Evolutionary conservation across 2,797 vertebrate species (phyloP).

Genomic region (Clarias platycephalus): DNA sequence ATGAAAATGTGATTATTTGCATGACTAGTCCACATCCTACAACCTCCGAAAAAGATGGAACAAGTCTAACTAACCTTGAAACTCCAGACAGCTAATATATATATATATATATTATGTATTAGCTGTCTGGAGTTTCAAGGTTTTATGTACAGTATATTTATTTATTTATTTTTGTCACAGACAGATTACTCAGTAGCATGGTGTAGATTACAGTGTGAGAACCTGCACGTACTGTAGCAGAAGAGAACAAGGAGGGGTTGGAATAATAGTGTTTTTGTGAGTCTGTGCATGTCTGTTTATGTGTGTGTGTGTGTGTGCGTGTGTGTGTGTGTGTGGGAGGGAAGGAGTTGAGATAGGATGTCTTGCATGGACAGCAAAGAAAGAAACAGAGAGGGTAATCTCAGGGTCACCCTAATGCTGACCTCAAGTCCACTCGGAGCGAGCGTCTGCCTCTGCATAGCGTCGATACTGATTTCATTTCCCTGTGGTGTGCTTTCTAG

Average conservation of each 20-base stretch:
- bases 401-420: conserved; percentile 41
- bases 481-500: neutral
- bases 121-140: too few relatives aligned
- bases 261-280: conserved; percentile 20
- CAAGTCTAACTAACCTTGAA: neutral
- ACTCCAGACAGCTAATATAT: neutral
- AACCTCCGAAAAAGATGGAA: neutral
- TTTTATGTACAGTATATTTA: too few relatives aligned
- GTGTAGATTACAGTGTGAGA: neutral
- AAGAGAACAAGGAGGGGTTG: conserved; percentile 9
- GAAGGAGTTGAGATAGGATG: conserved; percentile 31
- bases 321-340: conserved; percentile 40
- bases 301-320: conserved; percentile 11
- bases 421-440: conserved; percentile 28
- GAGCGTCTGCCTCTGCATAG: conserved; percentile 22
- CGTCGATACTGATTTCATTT: conserved; percentile 33
- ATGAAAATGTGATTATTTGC: neutral
- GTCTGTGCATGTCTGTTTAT: conserved; percentile 22
- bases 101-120: too few relatives aligned
- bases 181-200: neutral
- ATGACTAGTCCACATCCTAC: neutral
- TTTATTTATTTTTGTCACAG: neutral
- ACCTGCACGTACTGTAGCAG: conserved; percentile 10
- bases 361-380: conserved; percentile 38
- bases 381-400: conserved; percentile 28